Conservation (phyloP, 2,113 vertebrate genomes). For the Stictonetta naevosa region DNA sequence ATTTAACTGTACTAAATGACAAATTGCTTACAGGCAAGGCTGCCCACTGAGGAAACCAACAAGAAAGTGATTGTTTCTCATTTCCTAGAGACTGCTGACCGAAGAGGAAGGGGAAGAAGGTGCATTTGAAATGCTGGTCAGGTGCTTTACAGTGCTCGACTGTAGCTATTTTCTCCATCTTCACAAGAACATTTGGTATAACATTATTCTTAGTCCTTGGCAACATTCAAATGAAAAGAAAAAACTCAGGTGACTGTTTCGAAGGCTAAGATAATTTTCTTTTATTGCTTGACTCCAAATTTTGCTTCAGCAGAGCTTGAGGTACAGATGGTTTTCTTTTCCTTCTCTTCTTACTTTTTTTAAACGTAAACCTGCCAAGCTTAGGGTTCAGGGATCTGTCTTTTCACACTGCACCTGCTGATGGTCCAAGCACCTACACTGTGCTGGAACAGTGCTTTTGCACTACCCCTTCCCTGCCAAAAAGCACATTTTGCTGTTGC, state of each 20-base stretch:
- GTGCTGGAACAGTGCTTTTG: not conserved
- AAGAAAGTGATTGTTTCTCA: slow-evolving; percentile 51
- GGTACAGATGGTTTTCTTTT: slow-evolving; percentile 24
- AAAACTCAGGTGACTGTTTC: slow-evolving; percentile 50
- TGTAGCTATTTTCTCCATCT: not conserved
- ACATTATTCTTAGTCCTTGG: slow-evolving; percentile 13
- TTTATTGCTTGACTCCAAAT: slow-evolving; percentile 16
- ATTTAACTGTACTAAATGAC: slow-evolving; percentile 59
- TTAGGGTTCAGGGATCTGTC: slow-evolving; percentile 32
- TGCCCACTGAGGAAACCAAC: slow-evolving; percentile 49
- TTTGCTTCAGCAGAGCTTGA: not conserved
- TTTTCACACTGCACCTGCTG: slow-evolving; percentile 37
- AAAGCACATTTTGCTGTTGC: slow-evolving; percentile 24
- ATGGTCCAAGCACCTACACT: slow-evolving; percentile 42
- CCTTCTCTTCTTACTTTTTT: not conserved
- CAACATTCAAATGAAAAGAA: slow-evolving; percentile 27
- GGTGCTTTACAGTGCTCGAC: not conserved
- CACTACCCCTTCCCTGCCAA: slow-evolving; percentile 29
- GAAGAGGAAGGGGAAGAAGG: slow-evolving; percentile 2
- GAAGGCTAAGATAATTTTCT: not conserved
- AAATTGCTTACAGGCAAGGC: slow-evolving; percentile 58
- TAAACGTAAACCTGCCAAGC: slow-evolving; percentile 17
- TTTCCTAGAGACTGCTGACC: slow-evolving; percentile 48
- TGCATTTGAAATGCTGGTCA: slow-evolving; percentile 46
- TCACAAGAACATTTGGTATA: not conserved